A percentile compares a stretch with the other conserved stretches of the same genome.
phyloP scores from a whole-genome alignment of 2,888 invertebrate species.

The Diplazon laetatorius region DNA sequence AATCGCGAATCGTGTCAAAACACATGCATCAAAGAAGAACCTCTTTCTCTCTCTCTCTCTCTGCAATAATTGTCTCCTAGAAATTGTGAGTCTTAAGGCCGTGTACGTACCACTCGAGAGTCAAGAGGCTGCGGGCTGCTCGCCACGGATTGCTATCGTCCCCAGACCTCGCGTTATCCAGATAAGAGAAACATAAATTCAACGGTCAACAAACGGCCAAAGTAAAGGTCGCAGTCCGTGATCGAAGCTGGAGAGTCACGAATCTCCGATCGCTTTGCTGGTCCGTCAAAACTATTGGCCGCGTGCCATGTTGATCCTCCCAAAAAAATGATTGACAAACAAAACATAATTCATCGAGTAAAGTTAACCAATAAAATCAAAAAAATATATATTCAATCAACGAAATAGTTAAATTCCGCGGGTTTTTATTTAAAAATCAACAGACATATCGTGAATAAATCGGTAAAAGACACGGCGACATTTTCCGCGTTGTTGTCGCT shows the following conservation, averaged over 20 bases:
- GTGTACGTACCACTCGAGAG: neutral
- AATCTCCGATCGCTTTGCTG: neutral
- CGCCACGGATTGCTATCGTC: slow-evolving; percentile 44
- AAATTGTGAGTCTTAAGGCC: neutral
- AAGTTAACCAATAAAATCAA: no score
- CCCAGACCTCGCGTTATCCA: slow-evolving; percentile 46
- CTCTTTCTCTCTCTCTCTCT: neutral
- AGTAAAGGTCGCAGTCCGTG: slow-evolving; percentile 61
- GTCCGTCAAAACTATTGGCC: neutral
- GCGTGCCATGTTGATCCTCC: slow-evolving; percentile 15
- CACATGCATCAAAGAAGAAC: neutral
- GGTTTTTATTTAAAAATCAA: no score
- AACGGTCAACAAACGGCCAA: slow-evolving; percentile 24
- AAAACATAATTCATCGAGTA: neutral
- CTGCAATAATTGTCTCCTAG: neutral
- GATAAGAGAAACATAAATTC: slow-evolving; percentile 47
- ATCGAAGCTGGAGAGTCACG: slow-evolving; percentile 22
- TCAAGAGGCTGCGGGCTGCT: neutral
- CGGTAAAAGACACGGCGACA: neutral
- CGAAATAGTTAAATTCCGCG: no score
- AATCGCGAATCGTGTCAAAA: no score
- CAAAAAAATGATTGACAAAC: neutral
- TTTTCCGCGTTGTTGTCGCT: neutral
- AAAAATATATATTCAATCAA: no score
- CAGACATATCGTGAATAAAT: no score